phyloP scores from a whole-genome alignment of 2,888 invertebrate genomes.

The Ecliptopera silaceata region DNA sequence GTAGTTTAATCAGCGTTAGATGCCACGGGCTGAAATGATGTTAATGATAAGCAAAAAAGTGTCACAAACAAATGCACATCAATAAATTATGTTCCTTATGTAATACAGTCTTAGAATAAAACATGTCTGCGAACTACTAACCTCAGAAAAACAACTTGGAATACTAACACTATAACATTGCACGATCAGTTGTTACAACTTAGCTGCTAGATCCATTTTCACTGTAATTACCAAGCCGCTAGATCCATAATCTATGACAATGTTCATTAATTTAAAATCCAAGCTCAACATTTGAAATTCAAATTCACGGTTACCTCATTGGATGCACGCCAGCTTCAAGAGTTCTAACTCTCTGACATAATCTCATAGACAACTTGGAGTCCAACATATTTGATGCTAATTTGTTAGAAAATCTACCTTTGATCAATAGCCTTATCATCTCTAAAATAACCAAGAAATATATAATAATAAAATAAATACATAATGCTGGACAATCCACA shows the following conservation, averaged over 20 bases:
- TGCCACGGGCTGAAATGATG: too few species aligned
- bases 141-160: background rate
- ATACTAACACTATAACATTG: background rate
- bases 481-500: too few species aligned
- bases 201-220: background rate
- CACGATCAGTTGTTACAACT: background rate
- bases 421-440: background rate
- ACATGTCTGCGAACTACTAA: too few species aligned
- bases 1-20: too few species aligned
- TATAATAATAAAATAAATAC: background rate
- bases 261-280: conserved; percentile 7
- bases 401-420: background rate
- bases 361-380: conserved; percentile 21
- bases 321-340: conserved; percentile 27
- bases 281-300: conserved; percentile 21
- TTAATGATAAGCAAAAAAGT: too few species aligned
- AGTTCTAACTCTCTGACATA: conserved; percentile 25
- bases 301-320: conserved; percentile 30
- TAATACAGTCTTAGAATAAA: too few species aligned
- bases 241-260: background rate
- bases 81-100: too few species aligned
- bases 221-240: background rate
- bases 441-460: background rate
- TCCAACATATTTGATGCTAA: conserved; percentile 2
- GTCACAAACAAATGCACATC: too few species aligned